Conservation (phyloP, 2,113 vertebrate genomes). For the Poicephalus meyeri region DNA sequence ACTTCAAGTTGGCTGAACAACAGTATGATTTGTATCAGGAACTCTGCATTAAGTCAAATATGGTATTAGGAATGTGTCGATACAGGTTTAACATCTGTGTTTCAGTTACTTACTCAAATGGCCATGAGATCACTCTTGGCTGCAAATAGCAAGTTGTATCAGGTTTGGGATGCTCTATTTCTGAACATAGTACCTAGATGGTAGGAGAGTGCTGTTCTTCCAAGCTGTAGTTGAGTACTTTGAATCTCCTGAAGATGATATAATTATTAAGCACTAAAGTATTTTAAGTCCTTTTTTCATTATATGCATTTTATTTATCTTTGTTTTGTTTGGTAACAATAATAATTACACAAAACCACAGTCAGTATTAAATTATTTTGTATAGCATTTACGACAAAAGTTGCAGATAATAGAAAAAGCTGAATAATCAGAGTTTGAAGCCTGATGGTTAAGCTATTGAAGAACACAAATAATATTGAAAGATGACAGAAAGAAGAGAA, state of each 20-base stretch:
- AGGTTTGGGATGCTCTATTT: background rate
- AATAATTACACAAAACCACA: background rate
- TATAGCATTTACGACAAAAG: background rate
- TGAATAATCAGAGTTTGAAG: background rate
- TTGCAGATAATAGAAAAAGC: background rate
- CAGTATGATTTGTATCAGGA: rapidly evolving
- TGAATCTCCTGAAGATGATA: background rate
- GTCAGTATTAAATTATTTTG: background rate
- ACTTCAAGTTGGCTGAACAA: background rate
- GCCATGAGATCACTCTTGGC: background rate
- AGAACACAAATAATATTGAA: background rate
- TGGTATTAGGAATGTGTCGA: too few species aligned
- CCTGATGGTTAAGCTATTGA: background rate
- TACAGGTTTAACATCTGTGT: background rate
- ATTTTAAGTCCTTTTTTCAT: background rate
- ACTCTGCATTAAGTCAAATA: background rate
- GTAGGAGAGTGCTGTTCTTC: background rate
- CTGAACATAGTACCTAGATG: background rate
- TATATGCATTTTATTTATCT: background rate
- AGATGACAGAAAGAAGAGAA: background rate
- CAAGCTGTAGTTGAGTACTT: background rate
- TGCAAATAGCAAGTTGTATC: background rate
- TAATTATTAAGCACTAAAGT: background rate
- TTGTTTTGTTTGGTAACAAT: background rate
- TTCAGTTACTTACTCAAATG: background rate